Base-by-base conservation (phyloP, 2,888 invertebrate species). In the Himalopsyche anomala region DNA sequence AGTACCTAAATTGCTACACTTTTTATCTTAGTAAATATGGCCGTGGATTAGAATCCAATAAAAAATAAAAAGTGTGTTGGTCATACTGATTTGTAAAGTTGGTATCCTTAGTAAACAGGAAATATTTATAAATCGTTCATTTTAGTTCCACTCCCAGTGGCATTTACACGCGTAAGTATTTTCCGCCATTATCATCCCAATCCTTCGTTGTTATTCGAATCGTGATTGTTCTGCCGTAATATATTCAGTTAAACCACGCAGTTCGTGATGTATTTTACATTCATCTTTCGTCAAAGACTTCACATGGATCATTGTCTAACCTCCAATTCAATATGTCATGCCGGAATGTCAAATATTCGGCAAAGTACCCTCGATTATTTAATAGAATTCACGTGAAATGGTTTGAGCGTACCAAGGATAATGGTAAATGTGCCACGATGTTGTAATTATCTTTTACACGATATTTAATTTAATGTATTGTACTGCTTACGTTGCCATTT, bases 121-220 rank as follows among this genome's bases (percentile, higher is more conserved):
- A 84, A 86, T 40, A 28, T 54, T 42, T 54, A 56, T 86, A 85
- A 82, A 85, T 92, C 92, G 90, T 90, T 90, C 91, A 91, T 91
- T 91, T 91, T 90, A 89, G 90, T 91, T 90, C 90, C 91, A 90
- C 94, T 95, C 96, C 96, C 95, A 95, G 96, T 96, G 96, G 96
- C 96, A 95, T 96, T 91, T 94, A 94, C 92, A 94, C 93, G 95
- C 95, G 96, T 96, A 93, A 95, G 95, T 94, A 89, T 84, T 81
- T 69, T 84, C 85, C 83, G 86, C 51, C 15, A 38, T 12, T 12
- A 74, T 74, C 5, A 12, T 36, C 5, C 3, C 12, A 74, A 74
- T 74, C 74, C 74, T 11, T 38, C 12, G 5, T 3, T 38, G 1
- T 12, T 36, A 0, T 38, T 4, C 2, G 5, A 38, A 15, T 15